phyloP scores from a whole-genome alignment of 2,797 vertebrate species.

The Merluccius polli region DNA sequence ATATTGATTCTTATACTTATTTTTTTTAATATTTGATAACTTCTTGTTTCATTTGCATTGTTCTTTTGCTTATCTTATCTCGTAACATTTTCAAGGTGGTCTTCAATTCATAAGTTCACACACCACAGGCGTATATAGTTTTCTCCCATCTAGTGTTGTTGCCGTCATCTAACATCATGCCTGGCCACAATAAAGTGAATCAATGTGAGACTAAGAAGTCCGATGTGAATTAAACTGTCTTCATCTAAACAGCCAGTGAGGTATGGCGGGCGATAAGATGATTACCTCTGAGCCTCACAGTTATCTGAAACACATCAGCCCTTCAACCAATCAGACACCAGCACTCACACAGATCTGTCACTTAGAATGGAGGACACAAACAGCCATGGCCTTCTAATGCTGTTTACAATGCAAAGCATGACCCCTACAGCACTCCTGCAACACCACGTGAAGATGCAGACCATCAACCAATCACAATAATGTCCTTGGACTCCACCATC shows the following conservation, averaged over 20 bases:
- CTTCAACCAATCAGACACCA: neutral
- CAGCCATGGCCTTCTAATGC: neutral
- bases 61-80: neutral
- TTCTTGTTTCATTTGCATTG: neutral
- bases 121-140: no score
- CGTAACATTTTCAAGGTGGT: neutral
- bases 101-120: neutral
- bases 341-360: slow-evolving; percentile 10
- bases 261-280: neutral
- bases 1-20: neutral
- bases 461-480: neutral
- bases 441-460: neutral
- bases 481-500: neutral
- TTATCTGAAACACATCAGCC: slow-evolving; percentile 14
- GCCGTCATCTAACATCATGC: neutral
- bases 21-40: neutral
- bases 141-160: neutral
- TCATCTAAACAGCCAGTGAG: neutral
- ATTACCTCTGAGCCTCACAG: neutral
- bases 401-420: neutral
- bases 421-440: neutral
- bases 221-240: slow-evolving; percentile 2
- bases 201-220: neutral
- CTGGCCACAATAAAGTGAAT: neutral
- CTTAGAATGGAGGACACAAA: neutral